Evolutionary conservation across 1,140 invertebrate genomes (phyloP).

Genomic region (Drosophila nasuta): DNA sequence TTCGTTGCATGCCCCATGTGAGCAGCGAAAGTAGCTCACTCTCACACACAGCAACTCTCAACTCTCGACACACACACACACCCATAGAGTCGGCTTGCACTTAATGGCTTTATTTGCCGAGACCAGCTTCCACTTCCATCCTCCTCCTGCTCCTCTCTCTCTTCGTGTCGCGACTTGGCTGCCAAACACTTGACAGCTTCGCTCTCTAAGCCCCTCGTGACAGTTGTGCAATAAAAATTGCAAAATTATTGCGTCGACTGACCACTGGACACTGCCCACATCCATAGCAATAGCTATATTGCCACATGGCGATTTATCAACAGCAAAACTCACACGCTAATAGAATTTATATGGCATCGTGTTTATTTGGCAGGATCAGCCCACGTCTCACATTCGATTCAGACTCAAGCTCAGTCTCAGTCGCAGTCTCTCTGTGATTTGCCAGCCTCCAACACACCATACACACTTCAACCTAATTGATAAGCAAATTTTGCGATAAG

Average conservation of each 20-base stretch:
- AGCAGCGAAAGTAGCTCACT: slow-evolving; percentile 76
- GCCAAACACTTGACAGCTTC: slow-evolving; percentile 49
- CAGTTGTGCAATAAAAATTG: slow-evolving; percentile 70
- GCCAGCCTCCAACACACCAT: background rate
- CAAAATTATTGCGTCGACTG: slow-evolving; percentile 62
- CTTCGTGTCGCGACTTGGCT: slow-evolving; percentile 6
- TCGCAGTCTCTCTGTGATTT: too few relatives aligned
- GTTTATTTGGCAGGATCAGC: slow-evolving; percentile 32
- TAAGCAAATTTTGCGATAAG: slow-evolving; percentile 69
- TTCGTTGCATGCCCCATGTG: slow-evolving; percentile 49
- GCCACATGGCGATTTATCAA: slow-evolving; percentile 70
- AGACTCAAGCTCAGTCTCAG: too few relatives aligned
- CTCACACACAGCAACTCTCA: slow-evolving; percentile 47
- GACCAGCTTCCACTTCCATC: background rate
- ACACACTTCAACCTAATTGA: slow-evolving; percentile 54
- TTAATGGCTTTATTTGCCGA: slow-evolving; percentile 75
- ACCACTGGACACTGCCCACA: slow-evolving; percentile 46
- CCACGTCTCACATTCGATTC: slow-evolving; percentile 13
- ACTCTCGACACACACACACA: background rate
- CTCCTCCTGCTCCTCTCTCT: background rate
- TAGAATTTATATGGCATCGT: slow-evolving; percentile 57
- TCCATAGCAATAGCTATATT: slow-evolving; percentile 18
- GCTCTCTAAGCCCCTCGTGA: slow-evolving; percentile 28
- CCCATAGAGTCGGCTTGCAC: slow-evolving; percentile 26
- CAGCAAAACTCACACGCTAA: slow-evolving; percentile 65